A percentile compares a stretch with the other conserved stretches of the same genome.
Conservation (phyloP, 1,140 invertebrate species). For the Laodelphax striatellus region DNA sequence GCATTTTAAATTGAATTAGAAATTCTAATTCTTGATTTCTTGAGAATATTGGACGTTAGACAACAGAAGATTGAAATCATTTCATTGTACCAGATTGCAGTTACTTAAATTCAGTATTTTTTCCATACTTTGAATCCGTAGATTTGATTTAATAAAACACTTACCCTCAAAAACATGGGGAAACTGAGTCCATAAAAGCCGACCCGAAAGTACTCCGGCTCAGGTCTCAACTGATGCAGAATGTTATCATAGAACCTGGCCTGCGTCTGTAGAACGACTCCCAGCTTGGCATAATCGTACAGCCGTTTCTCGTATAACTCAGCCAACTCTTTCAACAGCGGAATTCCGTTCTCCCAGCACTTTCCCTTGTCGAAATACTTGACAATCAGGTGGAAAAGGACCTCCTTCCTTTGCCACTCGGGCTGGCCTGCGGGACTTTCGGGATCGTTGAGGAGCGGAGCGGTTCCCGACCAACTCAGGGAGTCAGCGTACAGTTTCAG, state of each 20-base stretch:
- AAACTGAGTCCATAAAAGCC: slow-evolving; percentile 91
- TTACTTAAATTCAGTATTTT: no score
- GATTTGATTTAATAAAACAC: slow-evolving; percentile 18
- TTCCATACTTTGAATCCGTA: no score
- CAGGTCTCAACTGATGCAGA: slow-evolving; percentile 69
- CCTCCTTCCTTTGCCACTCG: slow-evolving; percentile 89
- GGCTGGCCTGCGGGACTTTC: slow-evolving; percentile 49
- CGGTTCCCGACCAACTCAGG: slow-evolving; percentile 70
- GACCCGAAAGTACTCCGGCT: slow-evolving; percentile 93
- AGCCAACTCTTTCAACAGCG: slow-evolving; percentile 83
- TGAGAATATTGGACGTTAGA: no score
- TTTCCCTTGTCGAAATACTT: slow-evolving; percentile 91
- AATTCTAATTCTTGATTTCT: no score
- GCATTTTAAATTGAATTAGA: no score
- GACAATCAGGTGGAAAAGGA: slow-evolving; percentile 80
- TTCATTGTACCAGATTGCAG: no score
- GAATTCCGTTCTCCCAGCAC: slow-evolving; percentile 93
- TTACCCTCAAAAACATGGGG: slow-evolving; percentile 85
- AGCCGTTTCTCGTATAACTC: slow-evolving; percentile 76
- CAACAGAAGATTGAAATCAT: no score
- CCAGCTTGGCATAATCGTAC: slow-evolving; percentile 84
- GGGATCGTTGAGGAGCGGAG: slow-evolving; percentile 42
- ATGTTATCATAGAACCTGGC: slow-evolving; percentile 87
- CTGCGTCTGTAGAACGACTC: slow-evolving; percentile 69
- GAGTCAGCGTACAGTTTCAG: slow-evolving; percentile 88